Conservation (phyloP, 2,797 vertebrate genomes). For the Lophius americanus region DNA sequence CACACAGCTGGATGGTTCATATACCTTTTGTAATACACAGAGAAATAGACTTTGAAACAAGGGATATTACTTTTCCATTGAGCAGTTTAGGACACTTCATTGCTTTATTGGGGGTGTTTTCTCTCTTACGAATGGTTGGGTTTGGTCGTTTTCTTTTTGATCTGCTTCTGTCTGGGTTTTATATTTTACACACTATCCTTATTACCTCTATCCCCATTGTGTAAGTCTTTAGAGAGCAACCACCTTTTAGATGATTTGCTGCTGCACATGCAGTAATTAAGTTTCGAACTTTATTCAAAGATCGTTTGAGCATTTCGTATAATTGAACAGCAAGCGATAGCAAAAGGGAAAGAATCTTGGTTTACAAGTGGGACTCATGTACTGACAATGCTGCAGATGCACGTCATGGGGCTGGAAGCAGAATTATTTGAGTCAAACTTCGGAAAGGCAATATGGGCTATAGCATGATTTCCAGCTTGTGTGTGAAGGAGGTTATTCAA, state of each 20-base stretch:
- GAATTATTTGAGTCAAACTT: slow-evolving; percentile 17
- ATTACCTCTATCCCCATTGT: slow-evolving; percentile 1
- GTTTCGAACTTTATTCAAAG: slow-evolving; percentile 15
- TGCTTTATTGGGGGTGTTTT: slow-evolving; percentile 11
- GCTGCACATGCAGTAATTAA: slow-evolving; percentile 20
- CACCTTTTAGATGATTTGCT: slow-evolving; percentile 22
- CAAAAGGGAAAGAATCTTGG: not conserved
- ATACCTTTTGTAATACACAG: not conserved
- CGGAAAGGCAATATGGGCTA: slow-evolving; percentile 8
- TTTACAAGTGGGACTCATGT: slow-evolving; percentile 10
- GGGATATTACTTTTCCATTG: slow-evolving; percentile 1
- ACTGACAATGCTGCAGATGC: slow-evolving; percentile 14
- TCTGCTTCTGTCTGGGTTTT: not conserved
- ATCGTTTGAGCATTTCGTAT: slow-evolving; percentile 12
- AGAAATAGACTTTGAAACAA: not conserved
- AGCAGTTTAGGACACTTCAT: not conserved
- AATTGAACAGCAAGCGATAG: slow-evolving; percentile 21
- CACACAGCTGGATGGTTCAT: not conserved
- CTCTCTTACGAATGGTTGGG: not conserved
- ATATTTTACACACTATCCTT: too few species aligned
- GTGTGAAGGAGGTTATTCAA: not conserved
- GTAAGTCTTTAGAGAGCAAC: slow-evolving; percentile 16
- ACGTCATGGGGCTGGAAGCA: slow-evolving; percentile 8
- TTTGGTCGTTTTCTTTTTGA: not conserved
- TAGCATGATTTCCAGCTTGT: not conserved